Evolutionary conservation across 2,797 vertebrate genomes (phyloP).

Genomic region (Siniperca undulata): DNA sequence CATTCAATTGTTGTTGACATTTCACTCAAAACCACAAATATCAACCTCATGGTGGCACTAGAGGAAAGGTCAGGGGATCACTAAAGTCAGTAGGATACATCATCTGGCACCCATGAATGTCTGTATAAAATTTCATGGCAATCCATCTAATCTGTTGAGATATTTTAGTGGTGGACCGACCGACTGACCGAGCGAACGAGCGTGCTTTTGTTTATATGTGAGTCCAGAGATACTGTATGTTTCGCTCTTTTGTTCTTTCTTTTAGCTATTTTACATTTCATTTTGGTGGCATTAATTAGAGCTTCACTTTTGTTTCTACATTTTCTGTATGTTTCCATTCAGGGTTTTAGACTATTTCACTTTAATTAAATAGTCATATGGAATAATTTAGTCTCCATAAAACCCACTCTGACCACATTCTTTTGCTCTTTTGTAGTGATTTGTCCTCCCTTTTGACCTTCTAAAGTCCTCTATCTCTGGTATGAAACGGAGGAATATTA

Average conservation of each 20-base stretch:
- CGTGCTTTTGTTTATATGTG: neutral
- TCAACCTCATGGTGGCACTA: neutral
- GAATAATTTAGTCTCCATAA: conserved; percentile 29
- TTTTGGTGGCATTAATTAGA: neutral
- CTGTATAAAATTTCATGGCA: neutral
- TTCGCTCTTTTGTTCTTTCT: neutral
- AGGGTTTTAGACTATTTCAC: neutral
- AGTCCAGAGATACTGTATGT: neutral
- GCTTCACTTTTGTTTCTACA: neutral
- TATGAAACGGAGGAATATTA: conserved; percentile 40
- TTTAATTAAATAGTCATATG: neutral
- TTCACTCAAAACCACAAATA: neutral
- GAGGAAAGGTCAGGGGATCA: no score
- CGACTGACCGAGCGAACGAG: no score
- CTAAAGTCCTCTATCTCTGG: conserved; percentile 50
- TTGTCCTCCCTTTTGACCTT: conserved; percentile 62
- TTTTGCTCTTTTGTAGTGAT: conserved; percentile 35
- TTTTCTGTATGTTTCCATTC: conserved; percentile 17
- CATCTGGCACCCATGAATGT: neutral
- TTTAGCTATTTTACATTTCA: neutral
- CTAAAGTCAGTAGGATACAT: neutral
- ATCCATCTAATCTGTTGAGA: neutral
- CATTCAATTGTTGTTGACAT: no score
- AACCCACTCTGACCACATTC: conserved; percentile 55
- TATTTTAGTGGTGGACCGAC: no score